Evolutionary conservation across 2,888 invertebrate genomes (phyloP).

Genomic region (Cheilosia soror): DNA sequence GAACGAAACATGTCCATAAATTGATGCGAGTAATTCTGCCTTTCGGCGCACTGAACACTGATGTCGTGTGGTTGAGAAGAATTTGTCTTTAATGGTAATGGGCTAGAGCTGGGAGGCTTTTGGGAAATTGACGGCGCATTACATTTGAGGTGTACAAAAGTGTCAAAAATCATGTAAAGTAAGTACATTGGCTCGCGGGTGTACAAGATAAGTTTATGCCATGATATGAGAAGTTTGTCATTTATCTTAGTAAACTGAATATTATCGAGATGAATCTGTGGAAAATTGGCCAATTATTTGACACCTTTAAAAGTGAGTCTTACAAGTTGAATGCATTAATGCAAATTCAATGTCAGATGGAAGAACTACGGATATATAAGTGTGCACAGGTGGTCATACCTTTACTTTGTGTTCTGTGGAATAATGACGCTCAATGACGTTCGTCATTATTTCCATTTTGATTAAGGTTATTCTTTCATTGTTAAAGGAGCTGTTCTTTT

Average conservation of each 20-base stretch:
- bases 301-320: too few species aligned
- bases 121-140: conserved; percentile 5
- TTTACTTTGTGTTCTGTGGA: too few species aligned
- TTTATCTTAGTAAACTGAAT: conserved; percentile 5
- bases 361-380: too few species aligned
- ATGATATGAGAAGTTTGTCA: conserved; percentile 15
- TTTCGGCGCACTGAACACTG: conserved; percentile 61
- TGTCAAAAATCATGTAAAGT: conserved; percentile 50
- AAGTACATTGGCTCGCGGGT: conserved; percentile 16
- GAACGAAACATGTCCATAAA: conserved; percentile 41
- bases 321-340: too few species aligned
- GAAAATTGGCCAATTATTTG: conserved; percentile 24
- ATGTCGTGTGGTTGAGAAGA: conserved; percentile 20
- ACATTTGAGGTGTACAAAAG: conserved; percentile 10
- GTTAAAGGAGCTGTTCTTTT: too few species aligned
- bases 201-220: conserved; percentile 13
- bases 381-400: too few species aligned
- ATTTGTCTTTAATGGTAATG: conserved; percentile 49
- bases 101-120: conserved; percentile 1
- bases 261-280: background rate
- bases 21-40: conserved; percentile 50
- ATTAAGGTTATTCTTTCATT: too few species aligned
- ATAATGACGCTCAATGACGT: too few species aligned
- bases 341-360: background rate
- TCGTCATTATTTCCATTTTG: too few species aligned